Base-by-base conservation (phyloP, 2,113 vertebrate species). In the Emberiza fucata region DNA sequence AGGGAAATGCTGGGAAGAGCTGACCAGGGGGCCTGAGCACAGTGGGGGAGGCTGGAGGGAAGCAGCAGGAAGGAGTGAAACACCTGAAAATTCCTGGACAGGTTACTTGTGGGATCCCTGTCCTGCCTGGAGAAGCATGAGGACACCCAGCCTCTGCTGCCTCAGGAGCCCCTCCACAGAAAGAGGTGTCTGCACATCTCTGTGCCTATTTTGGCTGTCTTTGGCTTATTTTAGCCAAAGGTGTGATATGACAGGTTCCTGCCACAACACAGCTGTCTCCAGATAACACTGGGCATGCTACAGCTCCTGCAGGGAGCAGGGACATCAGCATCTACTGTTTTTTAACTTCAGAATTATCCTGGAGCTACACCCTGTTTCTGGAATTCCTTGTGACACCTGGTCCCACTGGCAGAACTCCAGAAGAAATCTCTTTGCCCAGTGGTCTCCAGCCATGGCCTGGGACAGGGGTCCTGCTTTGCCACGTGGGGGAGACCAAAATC, bases 211-310 rank as follows among this genome's bases (percentile, higher is more conserved):
- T 70, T 37, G 48, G 25, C 54, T 77, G 19, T 5, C 16, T 23
- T 70, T 77, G 56, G 42, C 31, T 77, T 42, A 28, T 48, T 83
- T 77, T 33, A 83, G 71, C 35, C 56, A 19, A 64, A 82, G 63
- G 6, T 6, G 4, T 4, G 27, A 70, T 33, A 11, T 0, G 0
- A 29, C 2, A 0, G 10, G 23, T 7, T 54, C 48, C 76, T 80
- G 73, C 39, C 5, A 12, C 63, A 73, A 72, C 39, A 60, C 11
- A 11, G 18, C 12, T 53, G 42, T n/a, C n/a, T 57, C 40, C 1
- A 4, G 21, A 8, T 8, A 40, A n/a, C 25, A 42, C 24, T 5
- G 2, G 14, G 21, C 23, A 65, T 1, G 3, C 11, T 23, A 37
- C 37, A 2, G 8, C 31, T 87, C 40, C 82, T 37, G 50, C 39